Conservation (phyloP, 2,113 vertebrate species). For the Barnardius zonarius region DNA sequence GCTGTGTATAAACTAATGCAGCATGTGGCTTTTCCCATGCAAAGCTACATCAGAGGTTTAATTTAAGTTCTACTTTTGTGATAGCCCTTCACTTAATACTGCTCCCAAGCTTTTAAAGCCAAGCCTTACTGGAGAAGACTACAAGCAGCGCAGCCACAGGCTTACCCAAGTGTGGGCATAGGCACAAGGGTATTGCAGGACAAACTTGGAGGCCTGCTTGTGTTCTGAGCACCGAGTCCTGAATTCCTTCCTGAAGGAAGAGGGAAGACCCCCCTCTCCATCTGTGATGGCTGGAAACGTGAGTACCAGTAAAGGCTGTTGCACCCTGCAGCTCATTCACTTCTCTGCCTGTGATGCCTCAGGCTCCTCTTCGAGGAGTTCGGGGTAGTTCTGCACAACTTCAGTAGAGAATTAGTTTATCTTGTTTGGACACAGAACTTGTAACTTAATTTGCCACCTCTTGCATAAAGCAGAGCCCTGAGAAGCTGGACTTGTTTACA, state of each 20-base stretch:
- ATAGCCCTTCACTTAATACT: neutral
- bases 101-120: neutral
- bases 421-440: neutral
- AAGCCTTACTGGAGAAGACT: accelerated
- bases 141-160: accelerated
- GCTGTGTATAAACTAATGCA: accelerated
- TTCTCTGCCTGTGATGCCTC: neutral
- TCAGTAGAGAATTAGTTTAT: neutral
- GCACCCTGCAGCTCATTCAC: neutral
- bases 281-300: neutral
- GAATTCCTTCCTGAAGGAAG: neutral
- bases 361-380: neutral
- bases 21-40: neutral
- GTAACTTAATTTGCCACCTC: neutral
- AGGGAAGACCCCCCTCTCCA: neutral
- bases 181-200: no score
- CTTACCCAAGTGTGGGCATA: accelerated
- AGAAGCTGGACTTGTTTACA: neutral
- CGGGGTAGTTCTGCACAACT: neutral
- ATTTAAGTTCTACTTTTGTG: neutral
- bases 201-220: neutral
- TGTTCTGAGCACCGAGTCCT: neutral
- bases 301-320: no score
- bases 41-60: neutral
- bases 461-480: neutral